These are phyloP conservation scores for Amphiprion clarkii DNA, from an alignment of 2,797 vertebrate genomes.

Conservation along the genomic window DNA sequence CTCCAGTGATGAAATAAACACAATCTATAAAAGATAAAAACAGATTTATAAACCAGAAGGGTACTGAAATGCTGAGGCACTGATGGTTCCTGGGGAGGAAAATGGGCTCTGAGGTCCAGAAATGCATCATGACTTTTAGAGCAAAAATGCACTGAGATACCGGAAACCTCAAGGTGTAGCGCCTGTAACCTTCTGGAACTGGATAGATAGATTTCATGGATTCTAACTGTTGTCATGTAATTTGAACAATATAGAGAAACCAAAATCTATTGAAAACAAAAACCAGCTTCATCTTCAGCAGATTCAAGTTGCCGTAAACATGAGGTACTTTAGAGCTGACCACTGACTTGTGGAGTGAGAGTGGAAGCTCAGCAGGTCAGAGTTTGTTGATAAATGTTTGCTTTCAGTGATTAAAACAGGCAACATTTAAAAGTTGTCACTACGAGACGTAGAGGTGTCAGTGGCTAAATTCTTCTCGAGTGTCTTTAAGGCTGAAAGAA, in stretches of 20 bases:
- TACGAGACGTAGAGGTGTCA: not conserved
- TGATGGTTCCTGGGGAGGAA: no score
- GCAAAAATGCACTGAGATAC: not conserved
- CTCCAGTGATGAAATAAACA: constrained; percentile 7
- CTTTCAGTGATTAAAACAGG: no score
- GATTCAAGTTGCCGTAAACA: not conserved
- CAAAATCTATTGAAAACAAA: not conserved
- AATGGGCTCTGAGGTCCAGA: constrained; percentile 8
- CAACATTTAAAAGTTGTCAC: not conserved
- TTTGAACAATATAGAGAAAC: not conserved
- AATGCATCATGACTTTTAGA: constrained; percentile 5
- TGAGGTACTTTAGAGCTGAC: not conserved
- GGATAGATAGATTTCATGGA: not conserved
- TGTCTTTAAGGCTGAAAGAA: not conserved
- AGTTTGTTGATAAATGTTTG: not conserved
- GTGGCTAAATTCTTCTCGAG: not conserved
- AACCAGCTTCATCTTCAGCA: not conserved
- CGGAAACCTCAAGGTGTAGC: not conserved
- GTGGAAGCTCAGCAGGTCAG: not conserved
- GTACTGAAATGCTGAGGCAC: not conserved
- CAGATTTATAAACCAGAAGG: constrained; percentile 27
- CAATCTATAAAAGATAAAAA: not conserved
- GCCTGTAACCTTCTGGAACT: not conserved
- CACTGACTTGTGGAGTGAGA: not conserved
- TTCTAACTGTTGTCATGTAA: not conserved